Conservation (phyloP, 2,113 vertebrate species). For the Pampusana beccarii region DNA sequence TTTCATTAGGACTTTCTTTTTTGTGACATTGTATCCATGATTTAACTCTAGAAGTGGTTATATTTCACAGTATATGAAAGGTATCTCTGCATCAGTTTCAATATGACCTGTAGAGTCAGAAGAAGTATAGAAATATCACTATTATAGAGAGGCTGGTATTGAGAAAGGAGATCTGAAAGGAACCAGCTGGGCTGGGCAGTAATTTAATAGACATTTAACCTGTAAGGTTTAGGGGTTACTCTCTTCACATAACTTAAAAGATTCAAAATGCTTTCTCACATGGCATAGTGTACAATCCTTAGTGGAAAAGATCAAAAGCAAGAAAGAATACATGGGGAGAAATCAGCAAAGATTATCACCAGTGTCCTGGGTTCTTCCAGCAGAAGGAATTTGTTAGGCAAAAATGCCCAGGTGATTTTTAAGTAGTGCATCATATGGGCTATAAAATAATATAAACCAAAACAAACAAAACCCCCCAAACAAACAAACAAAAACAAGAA, state of each 20-base stretch:
- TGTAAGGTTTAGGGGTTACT: neutral
- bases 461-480: neutral
- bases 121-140: neutral
- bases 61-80: neutral
- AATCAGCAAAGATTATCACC: neutral
- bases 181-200: neutral
- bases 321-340: neutral
- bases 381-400: neutral
- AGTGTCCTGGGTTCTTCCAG: neutral
- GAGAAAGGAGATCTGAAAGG: neutral
- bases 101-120: neutral
- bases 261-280: neutral
- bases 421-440: neutral
- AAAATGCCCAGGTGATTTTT: neutral
- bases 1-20: neutral
- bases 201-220: neutral
- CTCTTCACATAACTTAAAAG: neutral
- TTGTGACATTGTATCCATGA: neutral
- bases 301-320: neutral
- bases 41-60: neutral
- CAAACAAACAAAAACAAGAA: no score
- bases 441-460: neutral
- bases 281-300: neutral
- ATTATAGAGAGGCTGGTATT: neutral
- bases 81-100: neutral